Conservation (phyloP, 1,140 invertebrate species). For the Cephus cinctus region DNA sequence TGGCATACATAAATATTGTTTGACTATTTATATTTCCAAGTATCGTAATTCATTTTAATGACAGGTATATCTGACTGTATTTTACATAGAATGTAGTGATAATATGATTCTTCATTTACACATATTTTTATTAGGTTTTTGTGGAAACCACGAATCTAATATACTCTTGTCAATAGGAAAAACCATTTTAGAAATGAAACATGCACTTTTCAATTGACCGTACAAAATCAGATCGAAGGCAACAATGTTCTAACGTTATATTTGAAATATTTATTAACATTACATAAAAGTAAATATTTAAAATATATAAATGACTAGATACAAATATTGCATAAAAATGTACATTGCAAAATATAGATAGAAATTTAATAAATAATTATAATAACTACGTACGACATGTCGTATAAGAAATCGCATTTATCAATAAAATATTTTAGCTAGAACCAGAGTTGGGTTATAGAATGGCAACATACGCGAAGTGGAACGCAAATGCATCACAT, state of each 20-base stretch:
- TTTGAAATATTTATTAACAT: slow-evolving; percentile 54
- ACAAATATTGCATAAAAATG: slow-evolving; percentile 55
- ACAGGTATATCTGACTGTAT: no score
- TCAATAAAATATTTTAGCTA: slow-evolving; percentile 20
- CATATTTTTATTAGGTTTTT: no score
- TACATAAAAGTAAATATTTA: slow-evolving; percentile 56
- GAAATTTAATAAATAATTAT: slow-evolving; percentile 52
- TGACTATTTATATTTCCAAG: no score
- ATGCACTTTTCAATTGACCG: no score
- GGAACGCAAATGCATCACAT: slow-evolving; percentile 13
- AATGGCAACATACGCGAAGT: slow-evolving; percentile 25
- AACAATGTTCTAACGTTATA: slow-evolving; percentile 38
- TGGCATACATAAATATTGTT: no score
- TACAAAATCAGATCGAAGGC: no score
- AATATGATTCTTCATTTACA: no score
- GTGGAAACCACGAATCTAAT: no score
- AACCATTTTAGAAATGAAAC: no score
- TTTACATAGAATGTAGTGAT: no score
- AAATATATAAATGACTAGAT: slow-evolving; percentile 58
- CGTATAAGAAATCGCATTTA: background rate
- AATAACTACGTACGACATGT: slow-evolving; percentile 31
- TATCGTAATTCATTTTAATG: no score
- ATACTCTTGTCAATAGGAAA: no score
- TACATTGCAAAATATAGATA: slow-evolving; percentile 55
- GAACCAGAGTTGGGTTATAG: slow-evolving; percentile 20